Base-by-base conservation (phyloP, 1,140 invertebrate genomes). In the Laupala kohalensis region DNA sequence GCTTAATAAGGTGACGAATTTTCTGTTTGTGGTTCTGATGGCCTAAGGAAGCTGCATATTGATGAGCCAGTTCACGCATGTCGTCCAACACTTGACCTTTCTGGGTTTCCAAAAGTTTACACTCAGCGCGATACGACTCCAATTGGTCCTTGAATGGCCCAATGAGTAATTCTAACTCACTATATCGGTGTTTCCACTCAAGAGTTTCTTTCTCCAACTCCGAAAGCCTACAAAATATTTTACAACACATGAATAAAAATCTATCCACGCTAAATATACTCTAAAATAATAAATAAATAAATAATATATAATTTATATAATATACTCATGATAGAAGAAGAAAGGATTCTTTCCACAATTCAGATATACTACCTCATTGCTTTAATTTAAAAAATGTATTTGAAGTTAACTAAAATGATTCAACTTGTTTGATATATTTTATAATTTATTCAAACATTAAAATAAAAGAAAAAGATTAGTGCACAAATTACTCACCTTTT, bases 21-120 rank as follows among this genome's bases (percentile, higher is more conserved):
- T 87, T 89, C 75, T 90, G 88, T 73, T 85, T 88, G 70, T 86
- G 83, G 76, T 90, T 90, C 71, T 88, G 86, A 75, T 90, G 87
- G 4, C 87, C 87, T 6, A 90, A 76, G 67, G 88, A 76, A 71
- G 86, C 82, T 1, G 85, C 85, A 77, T 88, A 89, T 75, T 88
- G 85, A 64, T 82, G 77, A 23, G 82, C 81, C 29, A 89, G 78
- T 73, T 86, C 83, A 84, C 77, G 23, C 85, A 81, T 71, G 86
- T 83, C 4, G 76, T 80, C 74, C 73, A 81, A 73, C 76, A 79
- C 79, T 68, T 77, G 76, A 29, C 74, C 71, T 66, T 77, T 78
- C 67, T 77, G 74, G 71, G 76, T 76, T 9, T 80, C 69, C 5
- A 84, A 76, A 5, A 76, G 74, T 27, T 78, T 76, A 62, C 79